phyloP scores from a whole-genome alignment of 2,113 vertebrate genomes.

The Corythornis cristatus region DNA sequence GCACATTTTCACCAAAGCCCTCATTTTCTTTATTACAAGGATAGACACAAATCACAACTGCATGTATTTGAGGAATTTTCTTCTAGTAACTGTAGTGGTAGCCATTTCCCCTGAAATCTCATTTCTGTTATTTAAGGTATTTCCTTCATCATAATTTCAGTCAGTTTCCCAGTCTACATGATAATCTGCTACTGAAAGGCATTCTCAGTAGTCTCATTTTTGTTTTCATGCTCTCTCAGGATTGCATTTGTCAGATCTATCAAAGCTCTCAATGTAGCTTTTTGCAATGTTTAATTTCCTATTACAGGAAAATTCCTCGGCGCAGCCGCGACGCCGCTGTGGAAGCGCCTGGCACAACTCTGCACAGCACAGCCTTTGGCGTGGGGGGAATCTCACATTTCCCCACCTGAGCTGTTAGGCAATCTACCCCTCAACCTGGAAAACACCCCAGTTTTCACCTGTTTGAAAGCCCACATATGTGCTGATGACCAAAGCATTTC shows the following conservation, averaged over 20 bases:
- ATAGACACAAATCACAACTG: neutral
- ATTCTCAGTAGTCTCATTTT: neutral
- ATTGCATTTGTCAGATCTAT: neutral
- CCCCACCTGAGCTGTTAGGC: neutral
- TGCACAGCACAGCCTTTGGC: neutral
- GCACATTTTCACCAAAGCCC: neutral
- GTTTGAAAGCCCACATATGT: neutral
- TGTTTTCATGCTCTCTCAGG: neutral
- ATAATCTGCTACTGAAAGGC: neutral
- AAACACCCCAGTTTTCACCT: neutral
- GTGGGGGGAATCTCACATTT: neutral
- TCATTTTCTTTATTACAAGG: neutral
- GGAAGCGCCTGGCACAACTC: neutral
- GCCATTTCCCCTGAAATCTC: neutral
- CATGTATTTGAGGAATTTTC: neutral
- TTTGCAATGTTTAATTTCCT: conserved; percentile 24
- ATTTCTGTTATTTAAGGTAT: neutral
- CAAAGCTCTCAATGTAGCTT: neutral
- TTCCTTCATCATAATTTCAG: conserved; percentile 21
- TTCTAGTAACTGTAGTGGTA: neutral
- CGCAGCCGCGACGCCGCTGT: rapidly evolving
- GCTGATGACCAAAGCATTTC: neutral
- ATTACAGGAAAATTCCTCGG: neutral
- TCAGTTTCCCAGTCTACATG: neutral
- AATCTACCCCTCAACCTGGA: neutral